phyloP scores from a whole-genome alignment of 2,113 vertebrate species.

The Mystacornis crossleyi region DNA sequence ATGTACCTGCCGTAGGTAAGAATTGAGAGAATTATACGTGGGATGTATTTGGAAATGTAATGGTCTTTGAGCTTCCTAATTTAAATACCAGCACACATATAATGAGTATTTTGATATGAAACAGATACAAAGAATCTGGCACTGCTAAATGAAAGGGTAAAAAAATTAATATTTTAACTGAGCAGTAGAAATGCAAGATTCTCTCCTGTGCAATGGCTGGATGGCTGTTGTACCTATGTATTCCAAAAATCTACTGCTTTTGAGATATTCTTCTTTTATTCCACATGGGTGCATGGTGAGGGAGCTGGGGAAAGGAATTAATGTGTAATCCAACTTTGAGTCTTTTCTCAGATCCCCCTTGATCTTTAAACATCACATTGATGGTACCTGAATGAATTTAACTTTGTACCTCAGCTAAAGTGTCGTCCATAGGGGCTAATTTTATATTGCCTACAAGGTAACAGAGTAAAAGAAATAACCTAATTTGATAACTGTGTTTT shows the following conservation, averaged over 20 bases:
- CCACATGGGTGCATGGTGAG: background rate
- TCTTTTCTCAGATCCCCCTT: background rate
- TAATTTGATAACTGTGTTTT: slow-evolving; percentile 39
- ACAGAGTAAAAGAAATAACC: slow-evolving; percentile 28
- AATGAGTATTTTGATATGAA: background rate
- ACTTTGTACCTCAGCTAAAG: background rate
- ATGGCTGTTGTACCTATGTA: background rate
- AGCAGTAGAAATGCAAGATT: background rate
- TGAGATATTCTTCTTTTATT: background rate
- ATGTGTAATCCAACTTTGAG: background rate
- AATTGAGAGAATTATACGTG: background rate
- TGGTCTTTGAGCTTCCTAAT: background rate
- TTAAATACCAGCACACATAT: background rate
- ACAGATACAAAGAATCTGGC: background rate
- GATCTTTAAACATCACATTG: background rate
- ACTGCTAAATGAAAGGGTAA: background rate
- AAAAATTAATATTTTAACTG: background rate
- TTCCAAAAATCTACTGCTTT: background rate
- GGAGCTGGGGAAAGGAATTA: background rate
- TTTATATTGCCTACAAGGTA: background rate
- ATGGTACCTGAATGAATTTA: background rate
- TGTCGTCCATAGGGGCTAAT: background rate
- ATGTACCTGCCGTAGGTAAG: background rate
- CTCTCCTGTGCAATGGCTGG: background rate
- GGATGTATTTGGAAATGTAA: background rate